phyloP scores from a whole-genome alignment of 2,113 vertebrate genomes.

The Haemorhous mexicanus region DNA sequence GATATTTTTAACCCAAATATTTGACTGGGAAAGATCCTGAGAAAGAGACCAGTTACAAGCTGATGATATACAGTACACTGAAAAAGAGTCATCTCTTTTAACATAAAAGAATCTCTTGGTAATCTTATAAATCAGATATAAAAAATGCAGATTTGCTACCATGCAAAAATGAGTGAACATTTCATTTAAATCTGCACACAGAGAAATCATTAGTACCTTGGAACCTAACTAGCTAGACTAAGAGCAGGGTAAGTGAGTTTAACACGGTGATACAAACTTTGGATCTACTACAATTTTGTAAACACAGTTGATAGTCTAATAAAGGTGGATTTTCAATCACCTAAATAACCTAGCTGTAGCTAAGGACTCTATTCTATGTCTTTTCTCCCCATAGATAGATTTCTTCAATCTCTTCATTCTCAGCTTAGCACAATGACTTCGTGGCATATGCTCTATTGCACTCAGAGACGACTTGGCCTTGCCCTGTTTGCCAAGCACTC shows the following conservation, averaged over 20 bases:
- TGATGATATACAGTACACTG: constrained; percentile 70
- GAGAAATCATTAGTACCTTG: constrained; percentile 60
- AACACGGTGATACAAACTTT: constrained; percentile 45
- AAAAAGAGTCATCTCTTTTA: constrained; percentile 77
- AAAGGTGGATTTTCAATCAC: constrained; percentile 10
- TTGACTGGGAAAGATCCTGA: constrained; percentile 78
- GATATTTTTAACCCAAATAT: constrained; percentile 70
- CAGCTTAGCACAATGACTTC: background rate
- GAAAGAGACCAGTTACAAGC: constrained; percentile 72
- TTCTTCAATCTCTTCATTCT: constrained; percentile 4
- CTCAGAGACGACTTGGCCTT: background rate
- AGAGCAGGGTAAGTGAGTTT: constrained; percentile 50
- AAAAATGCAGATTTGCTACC: constrained; percentile 71
- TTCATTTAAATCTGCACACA: constrained; percentile 69
- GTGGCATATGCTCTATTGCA: background rate
- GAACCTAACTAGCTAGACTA: constrained; percentile 62
- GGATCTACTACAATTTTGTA: constrained; percentile 62
- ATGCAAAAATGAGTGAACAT: constrained; percentile 67
- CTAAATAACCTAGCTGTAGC: background rate
- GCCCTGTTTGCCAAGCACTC: background rate
- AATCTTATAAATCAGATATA: constrained; percentile 75
- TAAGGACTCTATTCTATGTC: constrained; percentile 42
- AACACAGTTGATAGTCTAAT: constrained; percentile 44
- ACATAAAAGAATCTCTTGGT: constrained; percentile 78
- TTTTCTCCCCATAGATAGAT: background rate